These are phyloP conservation scores for Geodia barretti DNA, from an alignment of 37 sponge, comb jelly and placozoan species.

Conservation along the genomic window DNA sequence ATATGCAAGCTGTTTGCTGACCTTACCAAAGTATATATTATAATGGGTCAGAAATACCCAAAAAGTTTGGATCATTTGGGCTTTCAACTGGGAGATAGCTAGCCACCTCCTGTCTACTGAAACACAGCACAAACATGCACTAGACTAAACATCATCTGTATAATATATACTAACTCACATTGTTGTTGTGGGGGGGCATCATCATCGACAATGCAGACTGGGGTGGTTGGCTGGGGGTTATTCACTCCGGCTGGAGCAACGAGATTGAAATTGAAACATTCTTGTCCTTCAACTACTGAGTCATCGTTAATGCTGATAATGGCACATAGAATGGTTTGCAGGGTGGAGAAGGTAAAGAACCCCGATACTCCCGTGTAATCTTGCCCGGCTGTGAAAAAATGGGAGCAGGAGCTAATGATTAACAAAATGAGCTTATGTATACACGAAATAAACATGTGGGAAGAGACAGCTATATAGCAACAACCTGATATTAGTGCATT, in stretches of 20 bases:
- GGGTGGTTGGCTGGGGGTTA: too few species aligned
- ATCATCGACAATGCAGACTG: slow-evolving; percentile 6
- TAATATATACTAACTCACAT: background rate
- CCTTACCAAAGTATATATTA: too few species aligned
- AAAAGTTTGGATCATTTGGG: too few species aligned
- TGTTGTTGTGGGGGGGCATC: background rate
- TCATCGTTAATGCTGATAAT: background rate
- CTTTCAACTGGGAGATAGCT: too few species aligned
- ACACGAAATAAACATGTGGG: background rate
- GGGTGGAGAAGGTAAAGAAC: background rate
- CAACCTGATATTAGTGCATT: too few species aligned
- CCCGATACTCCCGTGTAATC: background rate
- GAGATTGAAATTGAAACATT: background rate
- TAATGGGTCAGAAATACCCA: too few species aligned
- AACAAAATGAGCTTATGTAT: background rate
- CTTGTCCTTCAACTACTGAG: background rate
- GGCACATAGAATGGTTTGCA: background rate
- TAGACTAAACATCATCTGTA: too few species aligned
- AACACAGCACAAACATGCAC: too few species aligned
- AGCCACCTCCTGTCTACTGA: too few species aligned
- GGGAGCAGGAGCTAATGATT: background rate
- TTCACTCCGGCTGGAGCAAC: background rate
- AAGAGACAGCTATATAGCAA: too few species aligned
- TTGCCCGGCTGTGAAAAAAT: background rate
- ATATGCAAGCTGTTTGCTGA: too few species aligned